A percentile compares a stretch with the other conserved stretches of the same genome.
Evolutionary conservation across 37 sponge, comb jelly and placozoan species (phyloP).

Genomic region (Oopsacas minuta): DNA sequence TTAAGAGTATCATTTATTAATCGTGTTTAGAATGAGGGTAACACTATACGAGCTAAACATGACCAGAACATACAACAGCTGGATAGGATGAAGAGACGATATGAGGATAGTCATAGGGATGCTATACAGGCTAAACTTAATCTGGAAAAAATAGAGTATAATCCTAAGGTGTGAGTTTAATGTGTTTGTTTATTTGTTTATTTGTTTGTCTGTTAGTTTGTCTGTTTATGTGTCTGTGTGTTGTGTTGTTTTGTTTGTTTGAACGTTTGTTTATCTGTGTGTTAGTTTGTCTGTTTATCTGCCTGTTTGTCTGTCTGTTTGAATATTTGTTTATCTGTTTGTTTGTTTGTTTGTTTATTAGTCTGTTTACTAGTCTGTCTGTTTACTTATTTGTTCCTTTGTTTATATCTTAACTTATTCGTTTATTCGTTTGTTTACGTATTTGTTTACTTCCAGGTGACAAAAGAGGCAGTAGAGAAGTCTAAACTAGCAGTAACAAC

Average conservation of each 20-base stretch:
- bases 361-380: neutral
- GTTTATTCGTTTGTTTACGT: neutral
- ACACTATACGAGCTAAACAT: neutral
- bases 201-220: neutral
- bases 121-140: slow-evolving; percentile 10
- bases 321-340: neutral
- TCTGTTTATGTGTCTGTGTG: neutral
- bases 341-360: neutral
- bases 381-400: neutral
- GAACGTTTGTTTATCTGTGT: neutral
- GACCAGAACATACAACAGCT: neutral
- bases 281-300: neutral
- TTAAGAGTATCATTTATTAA: no score
- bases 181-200: neutral
- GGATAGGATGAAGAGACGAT: neutral
- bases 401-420: neutral
- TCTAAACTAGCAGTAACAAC: neutral
- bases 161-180: neutral
- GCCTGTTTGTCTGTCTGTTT: neutral
- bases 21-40: neutral
- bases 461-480: neutral
- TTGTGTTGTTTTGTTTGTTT: neutral
- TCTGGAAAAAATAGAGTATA: slow-evolving; percentile 8
- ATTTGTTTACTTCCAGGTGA: slow-evolving; percentile 7
- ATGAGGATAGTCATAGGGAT: neutral